Conservation (phyloP, 1,140 invertebrate species). For the Spodoptera litura region DNA sequence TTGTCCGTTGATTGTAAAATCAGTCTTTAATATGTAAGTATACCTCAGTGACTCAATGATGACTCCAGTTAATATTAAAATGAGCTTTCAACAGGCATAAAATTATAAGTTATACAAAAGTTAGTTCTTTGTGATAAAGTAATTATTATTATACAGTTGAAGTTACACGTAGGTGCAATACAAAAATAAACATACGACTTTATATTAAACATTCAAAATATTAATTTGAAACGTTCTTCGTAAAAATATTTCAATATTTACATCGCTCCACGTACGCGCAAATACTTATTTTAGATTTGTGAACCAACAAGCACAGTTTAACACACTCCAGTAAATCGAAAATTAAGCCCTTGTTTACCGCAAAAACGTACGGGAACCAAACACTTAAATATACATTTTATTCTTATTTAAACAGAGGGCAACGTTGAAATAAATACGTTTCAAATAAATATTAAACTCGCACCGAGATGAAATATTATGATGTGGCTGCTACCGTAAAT, state of each 20-base stretch:
- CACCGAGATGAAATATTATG: slow-evolving; percentile 77
- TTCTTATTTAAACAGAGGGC: slow-evolving; percentile 60
- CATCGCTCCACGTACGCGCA: slow-evolving; percentile 1
- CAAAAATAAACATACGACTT: neutral
- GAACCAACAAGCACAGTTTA: slow-evolving; percentile 36
- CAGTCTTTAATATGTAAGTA: too few relatives aligned
- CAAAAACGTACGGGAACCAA: slow-evolving; percentile 49
- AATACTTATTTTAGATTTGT: slow-evolving; percentile 37
- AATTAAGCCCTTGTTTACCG: slow-evolving; percentile 49
- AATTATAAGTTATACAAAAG: too few relatives aligned
- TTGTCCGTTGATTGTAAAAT: too few relatives aligned
- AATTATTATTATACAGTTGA: too few relatives aligned
- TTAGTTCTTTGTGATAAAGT: too few relatives aligned
- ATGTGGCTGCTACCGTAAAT: slow-evolving; percentile 77
- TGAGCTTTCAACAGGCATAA: too few relatives aligned
- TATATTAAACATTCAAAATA: neutral
- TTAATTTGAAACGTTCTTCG: neutral
- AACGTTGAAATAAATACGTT: slow-evolving; percentile 57
- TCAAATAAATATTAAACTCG: slow-evolving; percentile 64
- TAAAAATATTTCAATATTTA: slow-evolving; percentile 26
- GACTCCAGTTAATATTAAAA: too few relatives aligned
- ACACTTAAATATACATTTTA: slow-evolving; percentile 57
- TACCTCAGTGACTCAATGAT: too few relatives aligned
- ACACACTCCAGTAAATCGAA: slow-evolving; percentile 42
- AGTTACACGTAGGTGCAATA: too few relatives aligned